Percentiles rank a stretch among this genome's conserved stretches.
These are phyloP conservation scores for Oegoconia quadripuncta DNA, from an alignment of 2,888 invertebrate genomes.

Conservation along the genomic window DNA sequence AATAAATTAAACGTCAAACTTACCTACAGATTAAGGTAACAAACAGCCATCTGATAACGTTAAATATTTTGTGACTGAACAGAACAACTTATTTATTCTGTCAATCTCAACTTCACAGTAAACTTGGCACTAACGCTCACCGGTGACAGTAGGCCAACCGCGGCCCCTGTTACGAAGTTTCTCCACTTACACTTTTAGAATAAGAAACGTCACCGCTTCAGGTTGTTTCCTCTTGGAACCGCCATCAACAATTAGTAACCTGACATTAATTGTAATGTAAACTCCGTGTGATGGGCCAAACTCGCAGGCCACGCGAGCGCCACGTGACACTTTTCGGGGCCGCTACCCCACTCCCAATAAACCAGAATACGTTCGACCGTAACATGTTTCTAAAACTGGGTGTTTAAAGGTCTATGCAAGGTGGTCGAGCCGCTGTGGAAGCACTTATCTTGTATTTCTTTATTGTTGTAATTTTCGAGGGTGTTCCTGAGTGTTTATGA, in stretches of 20 bases:
- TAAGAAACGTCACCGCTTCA: conserved; percentile 3
- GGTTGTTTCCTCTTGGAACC: conserved; percentile 34
- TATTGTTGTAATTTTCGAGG: conserved; percentile 51
- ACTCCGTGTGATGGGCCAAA: conserved; percentile 40
- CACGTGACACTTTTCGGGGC: conserved; percentile 52
- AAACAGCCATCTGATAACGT: too few relatives aligned
- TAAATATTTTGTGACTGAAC: too few relatives aligned
- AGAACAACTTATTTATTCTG: too few relatives aligned
- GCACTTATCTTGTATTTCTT: conserved; percentile 49
- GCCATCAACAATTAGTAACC: conserved; percentile 56
- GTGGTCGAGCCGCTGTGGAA: conserved; percentile 29
- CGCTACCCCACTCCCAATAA: conserved; percentile 32
- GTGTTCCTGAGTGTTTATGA: conserved; percentile 42
- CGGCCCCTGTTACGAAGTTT: too few relatives aligned
- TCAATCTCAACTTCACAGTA: too few relatives aligned
- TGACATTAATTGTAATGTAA: conserved; percentile 65
- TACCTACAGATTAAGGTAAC: too few relatives aligned
- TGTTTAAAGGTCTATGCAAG: too few relatives aligned
- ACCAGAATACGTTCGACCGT: conserved; percentile 19
- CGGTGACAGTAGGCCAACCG: too few relatives aligned
- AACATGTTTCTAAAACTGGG: not conserved
- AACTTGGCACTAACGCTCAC: not conserved
- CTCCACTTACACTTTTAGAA: too few relatives aligned
- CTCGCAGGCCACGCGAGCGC: conserved; percentile 45
- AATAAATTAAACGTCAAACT: too few relatives aligned